Conservation (phyloP, 2,888 invertebrate genomes). For the Ophion obscuratus region DNA sequence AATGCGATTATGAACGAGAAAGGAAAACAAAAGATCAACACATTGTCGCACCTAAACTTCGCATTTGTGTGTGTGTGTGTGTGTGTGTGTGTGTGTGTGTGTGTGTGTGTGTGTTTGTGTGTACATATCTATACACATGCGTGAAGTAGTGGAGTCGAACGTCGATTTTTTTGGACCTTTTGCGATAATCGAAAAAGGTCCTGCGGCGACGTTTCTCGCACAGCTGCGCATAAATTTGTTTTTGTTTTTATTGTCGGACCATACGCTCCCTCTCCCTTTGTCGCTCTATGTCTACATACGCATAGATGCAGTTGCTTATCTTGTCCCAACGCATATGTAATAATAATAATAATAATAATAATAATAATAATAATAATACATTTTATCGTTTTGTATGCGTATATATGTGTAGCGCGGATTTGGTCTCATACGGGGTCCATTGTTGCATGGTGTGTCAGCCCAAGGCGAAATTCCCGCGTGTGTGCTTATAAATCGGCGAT, state of each 20-base stretch:
- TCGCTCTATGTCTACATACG: not conserved
- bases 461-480: constrained; percentile 16
- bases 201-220: not conserved
- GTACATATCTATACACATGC: no score
- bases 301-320: no score
- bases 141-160: no score
- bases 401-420: constrained; percentile 23
- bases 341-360: not conserved
- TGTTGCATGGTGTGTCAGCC: constrained; percentile 29
- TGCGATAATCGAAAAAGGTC: constrained; percentile 4
- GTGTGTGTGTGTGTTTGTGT: no score
- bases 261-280: constrained; percentile 1
- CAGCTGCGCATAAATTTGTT: constrained; percentile 62
- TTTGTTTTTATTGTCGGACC: constrained; percentile 18
- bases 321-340: no score
- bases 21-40: no score
- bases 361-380: constrained; percentile 27
- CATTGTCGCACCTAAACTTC: no score
- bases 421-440: constrained; percentile 50
- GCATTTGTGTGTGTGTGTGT: not conserved
- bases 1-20: no score
- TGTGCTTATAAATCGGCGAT: constrained; percentile 47
- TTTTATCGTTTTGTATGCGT: constrained; percentile 3
- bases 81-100: not conserved
- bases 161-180: no score